Evolutionary conservation across 2,113 vertebrate genomes (phyloP).

Genomic region (Porphyrio hochstetteri): DNA sequence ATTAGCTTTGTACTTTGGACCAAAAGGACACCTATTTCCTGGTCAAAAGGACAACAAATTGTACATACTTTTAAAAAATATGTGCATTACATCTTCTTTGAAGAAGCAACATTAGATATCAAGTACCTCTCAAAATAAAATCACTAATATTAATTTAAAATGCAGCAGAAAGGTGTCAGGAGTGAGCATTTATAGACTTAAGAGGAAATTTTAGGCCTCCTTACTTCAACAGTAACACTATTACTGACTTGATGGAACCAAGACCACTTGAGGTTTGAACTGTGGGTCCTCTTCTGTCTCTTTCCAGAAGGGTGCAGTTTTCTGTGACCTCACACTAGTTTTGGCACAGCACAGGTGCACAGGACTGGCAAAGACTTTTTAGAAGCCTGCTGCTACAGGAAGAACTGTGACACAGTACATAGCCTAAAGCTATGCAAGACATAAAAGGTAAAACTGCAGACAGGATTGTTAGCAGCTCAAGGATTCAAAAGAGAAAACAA

Average conservation of each 20-base stretch:
- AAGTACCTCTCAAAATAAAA: not conserved
- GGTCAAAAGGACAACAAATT: not conserved
- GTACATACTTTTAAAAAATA: not conserved
- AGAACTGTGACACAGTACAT: not conserved
- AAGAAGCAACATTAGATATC: not conserved
- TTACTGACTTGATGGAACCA: not conserved
- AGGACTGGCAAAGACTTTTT: not conserved
- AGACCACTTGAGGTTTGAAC: not conserved
- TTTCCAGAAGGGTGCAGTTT: not conserved
- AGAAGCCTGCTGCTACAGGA: not conserved
- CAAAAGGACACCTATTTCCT: not conserved
- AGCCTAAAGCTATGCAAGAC: not conserved
- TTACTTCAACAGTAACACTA: not conserved
- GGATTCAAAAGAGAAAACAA: not conserved
- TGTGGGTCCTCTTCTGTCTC: not conserved
- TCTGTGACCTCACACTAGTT: not conserved
- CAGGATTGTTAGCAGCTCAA: not conserved
- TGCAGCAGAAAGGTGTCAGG: not conserved
- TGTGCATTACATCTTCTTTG: not conserved
- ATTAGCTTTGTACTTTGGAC: not conserved
- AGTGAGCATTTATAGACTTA: not conserved
- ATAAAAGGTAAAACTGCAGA: not conserved
- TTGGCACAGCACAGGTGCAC: not conserved
- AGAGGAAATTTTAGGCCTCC: not conserved
- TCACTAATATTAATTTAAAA: not conserved